These are phyloP conservation scores for Amiota mariae DNA, from an alignment of 2,888 invertebrate species.

Conservation along the genomic window DNA sequence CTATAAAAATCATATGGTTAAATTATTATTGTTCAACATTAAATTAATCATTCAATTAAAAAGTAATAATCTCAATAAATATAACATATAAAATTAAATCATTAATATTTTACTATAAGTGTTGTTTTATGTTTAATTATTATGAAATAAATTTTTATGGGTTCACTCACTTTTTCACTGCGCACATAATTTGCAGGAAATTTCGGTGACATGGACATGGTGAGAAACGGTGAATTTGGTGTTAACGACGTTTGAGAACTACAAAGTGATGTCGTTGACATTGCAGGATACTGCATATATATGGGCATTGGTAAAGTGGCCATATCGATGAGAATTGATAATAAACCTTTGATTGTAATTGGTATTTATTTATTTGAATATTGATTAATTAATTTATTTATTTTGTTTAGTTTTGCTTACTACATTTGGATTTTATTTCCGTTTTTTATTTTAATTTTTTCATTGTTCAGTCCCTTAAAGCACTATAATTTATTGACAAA, in stretches of 20 bases:
- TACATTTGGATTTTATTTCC: not conserved
- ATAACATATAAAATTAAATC: conserved; percentile 1
- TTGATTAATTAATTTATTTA: too few relatives aligned
- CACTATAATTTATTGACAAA: not conserved
- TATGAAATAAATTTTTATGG: conserved; percentile 38
- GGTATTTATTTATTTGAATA: too few relatives aligned
- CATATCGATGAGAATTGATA: conserved; percentile 39
- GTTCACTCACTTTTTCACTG: conserved; percentile 69
- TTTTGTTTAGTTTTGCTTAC: too few relatives aligned
- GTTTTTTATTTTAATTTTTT: conserved; percentile 4
- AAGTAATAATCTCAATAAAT: not conserved
- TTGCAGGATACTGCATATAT: conserved; percentile 53
- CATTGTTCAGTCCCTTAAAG: too few relatives aligned
- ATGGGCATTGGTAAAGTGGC: conserved; percentile 62
- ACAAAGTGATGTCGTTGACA: conserved; percentile 50
- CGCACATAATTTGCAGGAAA: conserved; percentile 68
- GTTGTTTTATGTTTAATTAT: too few relatives aligned
- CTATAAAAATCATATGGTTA: not conserved
- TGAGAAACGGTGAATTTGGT: conserved; percentile 45
- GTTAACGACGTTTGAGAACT: conserved; percentile 28
- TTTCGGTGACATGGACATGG: conserved; percentile 54
- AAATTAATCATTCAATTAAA: too few relatives aligned
- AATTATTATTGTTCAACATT: too few relatives aligned
- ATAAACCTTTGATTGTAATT: too few relatives aligned
- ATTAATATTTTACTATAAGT: too few relatives aligned